Base-by-base conservation (phyloP, 2,113 vertebrate genomes). In the Engraulis encrasicolus region DNA sequence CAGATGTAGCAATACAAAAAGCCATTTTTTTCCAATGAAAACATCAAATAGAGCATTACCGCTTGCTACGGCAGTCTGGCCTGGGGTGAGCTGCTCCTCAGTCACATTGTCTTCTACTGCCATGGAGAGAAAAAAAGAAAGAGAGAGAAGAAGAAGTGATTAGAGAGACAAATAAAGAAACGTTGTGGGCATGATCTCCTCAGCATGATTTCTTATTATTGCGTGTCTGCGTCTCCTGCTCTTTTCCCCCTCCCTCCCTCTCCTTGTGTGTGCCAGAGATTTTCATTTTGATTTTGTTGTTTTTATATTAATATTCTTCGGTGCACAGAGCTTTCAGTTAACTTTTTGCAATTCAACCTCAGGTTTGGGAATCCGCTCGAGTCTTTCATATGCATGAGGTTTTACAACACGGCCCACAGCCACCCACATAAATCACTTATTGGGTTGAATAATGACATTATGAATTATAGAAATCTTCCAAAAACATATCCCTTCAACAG, bases 41-140 rank as follows among this genome's bases (percentile, higher is more conserved):
- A 66, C 23, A 95, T 92, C 94, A 94, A 94, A 91, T 92, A 93
- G 87, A 89, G 94, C 93, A 93, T 94, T 95, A 95, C 96, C 97
- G 94, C 94, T 95, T 92, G 94, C 95, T 93, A 95, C 93, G 90
- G 94, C 94, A 95, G 93, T 90, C 94, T 95, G 95, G 93, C 95
- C 96, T 89, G 93, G 93, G 95, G 95, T 94, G 85, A 93, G 95
- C 92, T 96, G 94, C 88, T 97, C 94, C 89, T 95, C 95, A 89
- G 93, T 95, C 94, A 97, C 96, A 94, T 94, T 96, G 94, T 96
- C 96, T 95, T 95, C 95, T 96, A 96, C 96, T 96, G 95, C 94
- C 94, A 97, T 92, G 92, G 93, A 94, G 87, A 94, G 92, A 93
- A 89, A 93, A 90, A 89, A 92, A 89, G 88, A 92, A 92, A 91